Percentiles rank a stretch among this genome's conserved stretches.
phyloP scores from a whole-genome alignment of 2,888 invertebrate species.

The Malthinus seriepunctatus region DNA sequence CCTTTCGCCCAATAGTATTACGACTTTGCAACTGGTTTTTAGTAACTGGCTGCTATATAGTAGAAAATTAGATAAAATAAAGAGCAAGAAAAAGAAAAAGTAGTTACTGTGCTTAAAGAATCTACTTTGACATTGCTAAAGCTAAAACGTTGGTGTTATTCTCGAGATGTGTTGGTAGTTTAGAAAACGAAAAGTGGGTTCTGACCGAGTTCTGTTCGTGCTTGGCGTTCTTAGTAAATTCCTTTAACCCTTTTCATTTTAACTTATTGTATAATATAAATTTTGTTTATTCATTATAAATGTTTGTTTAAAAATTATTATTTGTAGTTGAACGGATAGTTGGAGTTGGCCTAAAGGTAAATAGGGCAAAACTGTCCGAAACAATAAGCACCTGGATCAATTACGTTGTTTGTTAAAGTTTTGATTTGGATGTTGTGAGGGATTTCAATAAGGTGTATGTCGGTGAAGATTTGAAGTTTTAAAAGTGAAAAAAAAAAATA shows the following conservation, averaged over 20 bases:
- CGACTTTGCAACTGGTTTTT: slow-evolving; percentile 18
- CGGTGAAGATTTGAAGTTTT: not conserved
- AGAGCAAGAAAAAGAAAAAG: slow-evolving; percentile 14
- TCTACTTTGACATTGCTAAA: slow-evolving; percentile 13
- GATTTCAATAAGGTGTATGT: not conserved
- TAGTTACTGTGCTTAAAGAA: slow-evolving; percentile 19
- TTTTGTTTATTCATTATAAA: not conserved
- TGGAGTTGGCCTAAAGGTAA: too few relatives aligned
- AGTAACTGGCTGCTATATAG: slow-evolving; percentile 14
- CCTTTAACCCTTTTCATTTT: slow-evolving; percentile 3
- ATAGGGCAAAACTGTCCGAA: slow-evolving; percentile 19
- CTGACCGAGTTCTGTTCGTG: slow-evolving; percentile 21
- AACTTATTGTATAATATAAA: not conserved
- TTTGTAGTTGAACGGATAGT: too few relatives aligned
- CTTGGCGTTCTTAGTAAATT: slow-evolving; percentile 15
- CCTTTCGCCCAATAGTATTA: slow-evolving; percentile 19
- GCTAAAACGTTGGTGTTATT: slow-evolving; percentile 7
- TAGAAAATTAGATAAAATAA: slow-evolving; percentile 16
- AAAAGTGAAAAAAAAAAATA: not conserved
- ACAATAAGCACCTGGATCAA: slow-evolving; percentile 30
- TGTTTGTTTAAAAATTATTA: not conserved
- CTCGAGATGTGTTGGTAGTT: slow-evolving; percentile 5
- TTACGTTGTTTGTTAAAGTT: slow-evolving; percentile 5
- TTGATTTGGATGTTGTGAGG: not conserved
- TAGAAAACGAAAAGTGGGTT: slow-evolving; percentile 25